These are phyloP conservation scores for Tragelaphus strepsiceros DNA, from an alignment of 2,113 vertebrate species.

Conservation along the genomic window DNA sequence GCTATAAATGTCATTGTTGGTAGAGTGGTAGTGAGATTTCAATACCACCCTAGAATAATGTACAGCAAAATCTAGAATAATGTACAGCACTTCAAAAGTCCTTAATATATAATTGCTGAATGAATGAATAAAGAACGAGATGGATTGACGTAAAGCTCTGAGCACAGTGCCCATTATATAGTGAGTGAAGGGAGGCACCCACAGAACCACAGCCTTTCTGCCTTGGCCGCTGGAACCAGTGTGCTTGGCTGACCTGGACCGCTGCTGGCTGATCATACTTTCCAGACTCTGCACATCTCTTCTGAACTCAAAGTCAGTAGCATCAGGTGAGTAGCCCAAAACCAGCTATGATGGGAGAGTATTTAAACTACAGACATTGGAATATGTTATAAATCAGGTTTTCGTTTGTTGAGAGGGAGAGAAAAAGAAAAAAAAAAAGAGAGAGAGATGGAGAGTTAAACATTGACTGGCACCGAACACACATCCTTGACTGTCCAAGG, in stretches of 20 bases:
- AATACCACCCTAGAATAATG: background rate
- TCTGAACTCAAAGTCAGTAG: background rate
- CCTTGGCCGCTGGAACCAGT: background rate
- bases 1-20: background rate
- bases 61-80: background rate
- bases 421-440: background rate
- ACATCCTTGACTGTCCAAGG: background rate
- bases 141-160: background rate
- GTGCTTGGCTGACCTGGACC: background rate
- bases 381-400: background rate
- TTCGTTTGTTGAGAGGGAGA: background rate
- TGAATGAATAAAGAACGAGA: background rate
- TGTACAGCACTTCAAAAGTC: background rate
- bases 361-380: background rate
- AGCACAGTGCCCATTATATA: background rate
- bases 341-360: background rate
- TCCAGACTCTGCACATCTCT: background rate
- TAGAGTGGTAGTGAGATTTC: background rate
- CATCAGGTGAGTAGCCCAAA: background rate
- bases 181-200: background rate
- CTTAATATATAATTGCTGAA: background rate
- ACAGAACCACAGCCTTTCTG: background rate
- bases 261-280: fast-evolving
- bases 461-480: background rate
- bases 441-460: background rate